These are phyloP conservation scores for Drosophila phalerata DNA, from an alignment of 2,888 invertebrate species.

Conservation along the genomic window DNA sequence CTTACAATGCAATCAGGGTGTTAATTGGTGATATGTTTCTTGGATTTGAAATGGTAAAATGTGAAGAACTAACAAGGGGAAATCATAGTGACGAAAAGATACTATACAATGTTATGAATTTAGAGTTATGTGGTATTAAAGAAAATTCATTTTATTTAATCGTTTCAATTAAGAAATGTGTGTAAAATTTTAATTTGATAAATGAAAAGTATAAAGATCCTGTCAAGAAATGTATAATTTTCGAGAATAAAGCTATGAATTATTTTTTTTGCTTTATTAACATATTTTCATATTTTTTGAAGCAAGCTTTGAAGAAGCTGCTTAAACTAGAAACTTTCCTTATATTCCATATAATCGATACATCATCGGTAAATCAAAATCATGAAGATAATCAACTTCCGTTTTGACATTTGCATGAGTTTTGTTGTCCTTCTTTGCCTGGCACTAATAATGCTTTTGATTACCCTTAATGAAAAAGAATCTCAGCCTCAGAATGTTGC, in stretches of 20 bases:
- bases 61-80: neutral
- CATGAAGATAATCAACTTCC: conserved; percentile 36
- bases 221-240: too few relatives aligned
- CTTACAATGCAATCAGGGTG: neutral
- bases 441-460: neutral
- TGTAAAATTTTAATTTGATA: too few relatives aligned
- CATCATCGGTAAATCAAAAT: neutral
- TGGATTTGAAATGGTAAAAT: neutral
- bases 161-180: too few relatives aligned
- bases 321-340: neutral
- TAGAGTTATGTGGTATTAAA: too few relatives aligned
- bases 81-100: neutral
- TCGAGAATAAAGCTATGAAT: too few relatives aligned
- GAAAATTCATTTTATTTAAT: too few relatives aligned
- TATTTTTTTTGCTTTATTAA: too few relatives aligned
- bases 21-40: neutral
- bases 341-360: neutral
- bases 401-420: conserved; percentile 7
- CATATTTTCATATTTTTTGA: neutral
- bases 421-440: neutral
- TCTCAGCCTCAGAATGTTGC: neutral
- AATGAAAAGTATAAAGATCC: too few relatives aligned
- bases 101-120: neutral
- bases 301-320: conserved; percentile 13
- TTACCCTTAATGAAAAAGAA: neutral